Base-by-base conservation (phyloP, 1,140 invertebrate genomes). In the Ceratitis capitata region DNA sequence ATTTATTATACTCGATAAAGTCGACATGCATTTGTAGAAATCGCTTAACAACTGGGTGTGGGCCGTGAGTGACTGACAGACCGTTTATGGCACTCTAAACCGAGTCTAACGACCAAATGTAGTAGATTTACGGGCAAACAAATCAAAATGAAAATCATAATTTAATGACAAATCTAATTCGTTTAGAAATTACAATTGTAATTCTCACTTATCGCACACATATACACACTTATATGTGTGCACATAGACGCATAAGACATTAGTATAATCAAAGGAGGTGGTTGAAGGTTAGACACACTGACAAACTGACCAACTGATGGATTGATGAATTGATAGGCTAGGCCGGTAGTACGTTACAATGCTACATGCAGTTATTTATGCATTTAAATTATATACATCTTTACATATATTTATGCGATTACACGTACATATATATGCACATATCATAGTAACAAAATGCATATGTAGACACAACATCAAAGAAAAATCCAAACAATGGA, bases 111-210 rank as follows among this genome's bases (percentile, higher is more conserved):
- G 61, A 32, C 69, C 69, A 78, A 78, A 78, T 78, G 69, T 78
- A 78, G 69, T 19, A 78, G 39, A 78, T 78, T 78, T 78, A 47
- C 16, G 16, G 35, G 39, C 39, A 7, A 42, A 78, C 69, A 78
- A 78, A 78, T 78, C 69, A 78, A 78, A 78, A 23, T 39, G 39
- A 78, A 78, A 45, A 42, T 78, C 35, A 78, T 78, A 78, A 78
- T 45, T 47, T 78, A 78, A 78, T 45, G 69, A 78, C 35, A 78
- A 78, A 42, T 78, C 35, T 78, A 45, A 78, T 78, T 78, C 69
- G 42, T 42, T 78, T 45, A 12, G 19, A 19, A 78, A 78, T 78
- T 42, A 26, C 69, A 78, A 47, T 47, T 45, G n/a, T 39, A 12
- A 78, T 78, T 45, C n/a, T 45, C 35, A 10, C n/a, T 26, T 10